Base-by-base conservation (phyloP, 1,140 invertebrate species). In the Pseudobourletiella spinata region DNA sequence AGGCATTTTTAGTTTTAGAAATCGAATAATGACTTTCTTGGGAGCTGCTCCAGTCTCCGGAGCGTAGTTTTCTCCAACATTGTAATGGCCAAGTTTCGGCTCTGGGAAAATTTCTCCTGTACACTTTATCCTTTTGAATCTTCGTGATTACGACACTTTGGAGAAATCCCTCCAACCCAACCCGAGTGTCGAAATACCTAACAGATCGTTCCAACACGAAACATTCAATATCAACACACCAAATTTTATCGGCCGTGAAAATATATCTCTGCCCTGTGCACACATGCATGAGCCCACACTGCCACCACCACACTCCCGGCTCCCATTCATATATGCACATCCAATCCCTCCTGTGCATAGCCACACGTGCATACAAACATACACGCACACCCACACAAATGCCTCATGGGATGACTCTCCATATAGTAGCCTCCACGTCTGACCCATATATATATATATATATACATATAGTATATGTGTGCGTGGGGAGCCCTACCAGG, bases 1-100 rank as follows among this genome's bases (percentile, higher is more conserved):
- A 67, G 66, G 68, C 66, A 68, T 71, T 71, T 71, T 70, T 70
- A 70, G 65, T 71, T 71, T 69, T 66, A 69, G 69, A 71, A 71
- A 71, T 71, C 69, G 69, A 71, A 71, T 70, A 71, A 71, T 71
- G 67, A 70, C 69, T 71, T 69, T 68, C 67, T 59, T 67, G 70
- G 70, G 70, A 71, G 60, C 56, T 59, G 57, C 54, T 60, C 39
- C 11, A 58, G 50, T 70, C 68, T 65, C 68, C 18, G 43, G 68
- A 64, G 62, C 59, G 68, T 57, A 70, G 68, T 69, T 69, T 69
- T 64, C 68, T 65, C 59, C 67, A 69, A 69, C 68, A 69, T 68
- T 68, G 67, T 68, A 65, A 62, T 66, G 65, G 68, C 62, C 58
- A 66, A 69, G 67, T 69, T 65, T 65, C 55, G 51, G 51, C 50